Base-by-base conservation (phyloP, 1,140 invertebrate species). In the Aphaenogaster ashmeadi region DNA sequence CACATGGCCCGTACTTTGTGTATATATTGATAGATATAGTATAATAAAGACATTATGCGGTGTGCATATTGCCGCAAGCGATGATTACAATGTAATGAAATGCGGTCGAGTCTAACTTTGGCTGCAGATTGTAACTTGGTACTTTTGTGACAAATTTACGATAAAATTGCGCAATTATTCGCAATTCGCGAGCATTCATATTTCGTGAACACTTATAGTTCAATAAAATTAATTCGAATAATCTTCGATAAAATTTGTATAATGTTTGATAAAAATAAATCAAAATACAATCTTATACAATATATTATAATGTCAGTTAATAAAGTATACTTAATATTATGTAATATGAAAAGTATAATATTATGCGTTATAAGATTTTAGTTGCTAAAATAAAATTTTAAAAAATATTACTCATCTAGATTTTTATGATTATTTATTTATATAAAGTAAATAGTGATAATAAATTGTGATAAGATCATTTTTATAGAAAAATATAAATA, bases 31-130 rank as follows among this genome's bases (percentile, higher is more conserved):
- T 56, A 52, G 66, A 56, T 38, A 47, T 15, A 41, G 9, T 58
- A 38, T 72, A 81, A 81, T 71, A 9, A 71, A 71, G 54, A 74
- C 54, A 83, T 83, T 83, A 83, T 83, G 67, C 18, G 47, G 54
- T 36, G 27, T 44, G 66, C 27, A 6, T n/a, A 15, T 4, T 18
- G 11, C 11, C 15, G 44, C 67, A 33, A 74, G 41, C 58, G 38
- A 60, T n/a, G 41, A 21, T 44, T 83, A 47, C 56, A 38, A 44
- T 47, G 54, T 54, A 58, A 54, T 38, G 74, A 60, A 74, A 71
- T 38, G 64, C 66, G 11, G n/a, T 41, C 75, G 21, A 79, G 38
- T 50, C 27, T 56, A 56, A 41, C 80, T 74, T 83, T 44, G 18
- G 41, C 27, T 60, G 54, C 27, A 74, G 21, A 21, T 74, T 54